Base-by-base conservation (phyloP, 2,888 invertebrate genomes). In the Stenodema calcarata region DNA sequence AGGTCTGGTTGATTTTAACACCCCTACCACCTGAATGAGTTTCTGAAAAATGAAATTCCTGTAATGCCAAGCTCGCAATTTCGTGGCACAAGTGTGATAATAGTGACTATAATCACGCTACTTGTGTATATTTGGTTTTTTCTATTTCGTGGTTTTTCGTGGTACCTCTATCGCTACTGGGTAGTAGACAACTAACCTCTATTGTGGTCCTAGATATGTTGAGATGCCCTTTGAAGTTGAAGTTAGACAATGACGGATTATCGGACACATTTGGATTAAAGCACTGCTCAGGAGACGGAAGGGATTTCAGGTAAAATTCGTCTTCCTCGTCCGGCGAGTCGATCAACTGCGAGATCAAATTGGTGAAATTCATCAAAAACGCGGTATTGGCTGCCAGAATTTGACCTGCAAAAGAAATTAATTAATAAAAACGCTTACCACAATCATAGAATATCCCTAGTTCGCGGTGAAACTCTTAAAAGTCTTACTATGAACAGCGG, bases 221-320 rank as follows among this genome's bases (percentile, higher is more conserved):
- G 1, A 75, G 41, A 75, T 75, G 73, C 4, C 73, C 73, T 75
- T 75, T 75, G 41, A 75, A 75, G 18, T 75, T 35, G 73, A 75
- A 75, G 6, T 75, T 35, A 1, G 73, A 75, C 73, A 75, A 9
- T 30, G 41, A 75, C 30, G 73, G n/a, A 0, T 30, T 16, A 27
- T 18, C 23, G 2, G 23, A 1, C 14, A 11, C 6, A 6, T 16
- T 75, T 30, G 35, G 35, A 7, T n/a, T 35, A 18, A 30, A 18
- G 35, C 35, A 30, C 73, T 30, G 30, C n/a, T 35, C 30, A 16
- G 14, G 18, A 9, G 1, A 30, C 0, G 73, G 73, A n/a, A 75
- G 14, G 12, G 9, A 9, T 30, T 75, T 75, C 7, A 75, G n/a
- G 73, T 75, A 16, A 14, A 75, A 14, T 6, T 16, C 41, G 16